Evolutionary conservation across 2,113 vertebrate genomes (phyloP).

Genomic region (Indicator maculatus): DNA sequence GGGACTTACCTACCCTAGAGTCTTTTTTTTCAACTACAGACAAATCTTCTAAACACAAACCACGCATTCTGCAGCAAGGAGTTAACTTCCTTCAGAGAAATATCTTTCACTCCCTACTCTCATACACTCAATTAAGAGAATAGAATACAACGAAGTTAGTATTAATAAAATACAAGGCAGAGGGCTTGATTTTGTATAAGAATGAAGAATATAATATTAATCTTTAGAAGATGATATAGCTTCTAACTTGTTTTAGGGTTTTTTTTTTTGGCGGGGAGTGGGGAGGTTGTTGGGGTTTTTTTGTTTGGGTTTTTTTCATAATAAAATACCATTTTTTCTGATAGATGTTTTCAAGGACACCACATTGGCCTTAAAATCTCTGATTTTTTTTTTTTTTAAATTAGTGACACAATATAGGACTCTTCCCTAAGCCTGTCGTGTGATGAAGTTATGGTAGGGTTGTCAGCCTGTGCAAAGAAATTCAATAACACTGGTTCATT

Average conservation of each 20-base stretch:
- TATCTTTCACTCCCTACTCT: neutral
- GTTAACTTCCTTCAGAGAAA: neutral
- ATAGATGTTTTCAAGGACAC: neutral
- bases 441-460: neutral
- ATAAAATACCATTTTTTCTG: neutral
- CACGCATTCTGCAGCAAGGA: neutral
- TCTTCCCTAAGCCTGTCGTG: neutral
- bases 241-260: neutral
- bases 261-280: too few species aligned
- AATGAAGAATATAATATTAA: neutral
- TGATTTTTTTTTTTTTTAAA: too few species aligned
- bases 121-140: neutral
- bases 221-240: neutral
- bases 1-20: neutral
- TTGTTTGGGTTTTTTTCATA: neutral
- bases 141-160: neutral
- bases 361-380: neutral
- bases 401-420: neutral
- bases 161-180: neutral
- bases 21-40: neutral
- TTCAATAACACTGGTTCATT: neutral
- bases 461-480: neutral
- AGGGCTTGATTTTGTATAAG: neutral
- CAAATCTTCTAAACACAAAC: neutral
- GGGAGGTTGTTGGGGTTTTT: too few species aligned